Percentiles rank a stretch among this genome's conserved stretches.
Evolutionary conservation across 2,797 vertebrate genomes (phyloP).

Genomic region (Cephalopachus bancanus): DNA sequence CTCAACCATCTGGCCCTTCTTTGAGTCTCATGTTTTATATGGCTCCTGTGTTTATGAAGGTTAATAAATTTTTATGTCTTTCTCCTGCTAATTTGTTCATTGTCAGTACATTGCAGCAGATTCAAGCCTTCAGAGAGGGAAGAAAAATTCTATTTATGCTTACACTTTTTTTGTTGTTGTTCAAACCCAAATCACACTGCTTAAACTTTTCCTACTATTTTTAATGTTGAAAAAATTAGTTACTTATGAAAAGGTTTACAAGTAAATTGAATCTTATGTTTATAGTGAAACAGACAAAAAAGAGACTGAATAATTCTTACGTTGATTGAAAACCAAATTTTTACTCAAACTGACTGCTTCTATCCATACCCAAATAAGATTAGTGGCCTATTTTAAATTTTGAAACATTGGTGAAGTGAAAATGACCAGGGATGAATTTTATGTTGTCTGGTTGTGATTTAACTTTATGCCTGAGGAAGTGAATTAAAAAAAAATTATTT

Average conservation of each 20-base stretch:
- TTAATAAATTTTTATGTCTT: background rate
- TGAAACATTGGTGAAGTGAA: constrained; percentile 18
- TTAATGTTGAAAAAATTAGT: background rate
- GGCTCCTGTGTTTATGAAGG: background rate
- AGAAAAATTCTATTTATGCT: background rate
- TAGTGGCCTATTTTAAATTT: constrained; percentile 57
- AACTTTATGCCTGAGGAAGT: background rate
- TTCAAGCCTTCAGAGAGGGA: background rate
- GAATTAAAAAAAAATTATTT: constrained; percentile 28
- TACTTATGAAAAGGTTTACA: constrained; percentile 42
- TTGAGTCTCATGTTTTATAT: background rate
- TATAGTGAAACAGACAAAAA: constrained; percentile 25
- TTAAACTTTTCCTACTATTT: background rate
- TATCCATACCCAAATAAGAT: background rate
- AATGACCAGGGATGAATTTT: constrained; percentile 41
- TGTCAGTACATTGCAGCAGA: background rate
- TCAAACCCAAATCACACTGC: background rate
- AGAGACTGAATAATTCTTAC: constrained; percentile 57
- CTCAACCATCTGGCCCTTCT: background rate
- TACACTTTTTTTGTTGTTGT: background rate
- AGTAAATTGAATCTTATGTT: constrained; percentile 16
- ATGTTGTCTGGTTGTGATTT: constrained; percentile 4
- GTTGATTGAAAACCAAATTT: constrained; percentile 69
- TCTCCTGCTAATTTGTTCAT: background rate
- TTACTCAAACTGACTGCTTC: constrained; percentile 28